A percentile compares a stretch with the other conserved stretches of the same genome.
phyloP scores from a whole-genome alignment of 2,888 invertebrate genomes.

The Ectemnius continuus region DNA sequence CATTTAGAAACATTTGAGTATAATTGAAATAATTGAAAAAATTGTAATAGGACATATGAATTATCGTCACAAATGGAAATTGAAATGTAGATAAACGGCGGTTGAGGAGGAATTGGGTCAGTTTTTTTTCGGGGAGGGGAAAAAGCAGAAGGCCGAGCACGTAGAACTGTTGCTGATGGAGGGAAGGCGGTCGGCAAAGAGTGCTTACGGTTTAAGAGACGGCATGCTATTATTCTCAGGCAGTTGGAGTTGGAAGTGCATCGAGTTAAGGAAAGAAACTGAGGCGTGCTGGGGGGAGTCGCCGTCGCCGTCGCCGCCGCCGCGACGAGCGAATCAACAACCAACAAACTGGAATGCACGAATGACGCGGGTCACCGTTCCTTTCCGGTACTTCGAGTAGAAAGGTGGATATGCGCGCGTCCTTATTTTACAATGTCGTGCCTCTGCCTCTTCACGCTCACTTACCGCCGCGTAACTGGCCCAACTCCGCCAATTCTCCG shows the following conservation, averaged over 20 bases:
- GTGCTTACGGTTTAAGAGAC: too few species aligned
- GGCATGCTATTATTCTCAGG: slow-evolving; percentile 48
- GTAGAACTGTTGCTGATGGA: too few species aligned
- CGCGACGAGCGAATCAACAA: slow-evolving; percentile 43
- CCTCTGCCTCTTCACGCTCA: slow-evolving; percentile 66
- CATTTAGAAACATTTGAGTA: too few species aligned
- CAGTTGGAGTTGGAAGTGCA: slow-evolving; percentile 40
- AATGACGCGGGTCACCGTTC: slow-evolving; percentile 62
- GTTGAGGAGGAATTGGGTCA: too few species aligned
- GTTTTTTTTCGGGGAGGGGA: too few species aligned
- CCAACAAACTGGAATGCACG: slow-evolving; percentile 59
- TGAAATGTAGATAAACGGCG: too few species aligned
- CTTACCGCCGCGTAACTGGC: slow-evolving; percentile 57
- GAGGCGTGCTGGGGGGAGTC: slow-evolving; percentile 37
- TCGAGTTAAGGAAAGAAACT: slow-evolving; percentile 46
- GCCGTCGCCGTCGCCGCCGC: too few species aligned
- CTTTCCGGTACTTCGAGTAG: slow-evolving; percentile 63
- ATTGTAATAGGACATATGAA: too few species aligned
- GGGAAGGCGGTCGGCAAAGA: too few species aligned
- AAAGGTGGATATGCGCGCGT: slow-evolving; percentile 64
- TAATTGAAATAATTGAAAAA: too few species aligned
- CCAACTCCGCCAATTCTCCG: slow-evolving; percentile 5
- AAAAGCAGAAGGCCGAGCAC: too few species aligned
- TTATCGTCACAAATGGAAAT: too few species aligned
- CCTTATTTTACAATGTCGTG: slow-evolving; percentile 66